Evolutionary conservation across 2,888 invertebrate species (phyloP).

Genomic region (Meiosimyza decipiens): DNA sequence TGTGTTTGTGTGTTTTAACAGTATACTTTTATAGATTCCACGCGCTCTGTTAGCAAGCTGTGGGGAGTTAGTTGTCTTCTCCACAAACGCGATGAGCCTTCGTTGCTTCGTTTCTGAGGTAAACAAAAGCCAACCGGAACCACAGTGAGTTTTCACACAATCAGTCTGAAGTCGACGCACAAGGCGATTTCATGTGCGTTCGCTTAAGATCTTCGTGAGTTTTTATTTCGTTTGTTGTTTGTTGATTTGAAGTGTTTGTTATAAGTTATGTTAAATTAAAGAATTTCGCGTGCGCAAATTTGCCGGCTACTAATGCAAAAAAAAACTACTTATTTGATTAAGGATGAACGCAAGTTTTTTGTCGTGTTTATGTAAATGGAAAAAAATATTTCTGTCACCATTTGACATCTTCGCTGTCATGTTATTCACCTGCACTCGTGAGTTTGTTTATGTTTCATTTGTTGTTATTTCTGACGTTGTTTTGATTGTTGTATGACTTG

Average conservation of each 20-base stretch:
- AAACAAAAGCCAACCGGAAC: slow-evolving; percentile 36
- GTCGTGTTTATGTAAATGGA: not conserved
- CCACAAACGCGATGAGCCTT: not conserved
- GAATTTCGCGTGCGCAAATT: slow-evolving; percentile 12
- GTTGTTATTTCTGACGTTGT: not conserved
- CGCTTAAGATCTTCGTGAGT: slow-evolving; percentile 40
- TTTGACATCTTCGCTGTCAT: not conserved
- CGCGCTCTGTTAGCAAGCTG: slow-evolving; percentile 17
- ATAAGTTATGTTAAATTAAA: slow-evolving; percentile 8
- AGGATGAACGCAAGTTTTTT: not conserved
- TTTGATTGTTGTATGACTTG: slow-evolving; percentile 4
- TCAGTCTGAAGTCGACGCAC: slow-evolving; percentile 47
- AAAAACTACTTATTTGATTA: not conserved
- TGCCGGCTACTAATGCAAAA: slow-evolving; percentile 7
- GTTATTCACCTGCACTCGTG: not conserved
- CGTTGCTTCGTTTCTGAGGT: slow-evolving; percentile 26
- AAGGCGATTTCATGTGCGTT: slow-evolving; percentile 45
- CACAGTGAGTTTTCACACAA: slow-evolving; percentile 27
- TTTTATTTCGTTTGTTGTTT: slow-evolving; percentile 34
- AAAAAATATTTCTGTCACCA: not conserved
- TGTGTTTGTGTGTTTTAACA: slow-evolving; percentile 15
- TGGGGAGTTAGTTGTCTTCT: slow-evolving; percentile 22
- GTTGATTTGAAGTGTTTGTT: slow-evolving; percentile 34
- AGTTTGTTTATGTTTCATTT: slow-evolving; percentile 10
- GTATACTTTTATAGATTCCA: slow-evolving; percentile 38